Base-by-base conservation (phyloP, 2,888 invertebrate genomes). In the Pandemis corylana region DNA sequence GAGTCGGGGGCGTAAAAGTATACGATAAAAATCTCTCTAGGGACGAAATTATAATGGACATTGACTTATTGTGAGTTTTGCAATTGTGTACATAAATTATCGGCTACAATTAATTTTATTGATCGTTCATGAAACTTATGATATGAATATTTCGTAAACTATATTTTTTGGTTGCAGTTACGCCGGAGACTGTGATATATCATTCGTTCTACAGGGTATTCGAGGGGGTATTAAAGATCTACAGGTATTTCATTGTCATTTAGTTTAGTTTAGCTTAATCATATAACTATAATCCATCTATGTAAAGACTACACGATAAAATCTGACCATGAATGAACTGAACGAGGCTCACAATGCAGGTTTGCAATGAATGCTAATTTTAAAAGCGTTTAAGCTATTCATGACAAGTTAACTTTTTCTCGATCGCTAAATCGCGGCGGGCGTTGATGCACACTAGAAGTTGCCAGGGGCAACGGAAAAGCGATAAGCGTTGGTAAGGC, bases 161-260 rank as follows among this genome's bases (percentile, higher is more conserved):
- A 42, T 46, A 3, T 20, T 56, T 56, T 42, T 73, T 69, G 13
- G 66, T 94, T 95, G 71, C 91, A 98, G 98, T 85, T 99, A 99
- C 90, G 98, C 98, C 77, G 99, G 99, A 62, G 99, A 99, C 90
- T 99, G 99, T 87, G 98, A 99, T 90, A 98, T 99, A 80, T 97
- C 98, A 71, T 98, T 99, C 86, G 96, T 96, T 59, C 94, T 99
- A 76, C 97, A 97, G 83, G 98, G 98, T 77, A 95, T 97, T 82
- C 96, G 96, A 85, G 97, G 97, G 56, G 97, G 97, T 73, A 97
- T 98, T 79, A 97, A 97, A 87, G 97, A 98, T 87, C 96, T 97
- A 79, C 97, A 97, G 95, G 96, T 96, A 84, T 12, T 12, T 59
- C 20, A 20, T 5, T 10, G n/a, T 51, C 5, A 51, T 51, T 13